Percentiles rank a stretch among this genome's conserved stretches.
These are phyloP conservation scores for Turnix velox DNA, from an alignment of 2,113 vertebrate genomes.

Conservation along the genomic window DNA sequence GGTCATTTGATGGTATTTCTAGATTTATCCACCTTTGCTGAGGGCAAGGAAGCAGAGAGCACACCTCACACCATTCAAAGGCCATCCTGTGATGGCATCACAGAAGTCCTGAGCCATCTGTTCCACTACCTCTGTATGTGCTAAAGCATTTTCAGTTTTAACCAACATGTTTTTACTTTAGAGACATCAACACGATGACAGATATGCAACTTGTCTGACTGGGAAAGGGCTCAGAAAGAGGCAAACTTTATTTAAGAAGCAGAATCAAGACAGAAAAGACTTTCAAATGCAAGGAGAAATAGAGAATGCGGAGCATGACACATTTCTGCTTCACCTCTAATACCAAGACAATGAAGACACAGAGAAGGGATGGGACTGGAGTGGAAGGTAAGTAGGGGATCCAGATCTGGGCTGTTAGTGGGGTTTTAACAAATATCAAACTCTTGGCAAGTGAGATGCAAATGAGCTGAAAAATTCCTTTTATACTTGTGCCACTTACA, in stretches of 20 bases:
- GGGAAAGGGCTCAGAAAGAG: not conserved
- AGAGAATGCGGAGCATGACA: not conserved
- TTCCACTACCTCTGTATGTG: not conserved
- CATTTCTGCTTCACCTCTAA: not conserved
- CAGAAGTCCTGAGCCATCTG: not conserved
- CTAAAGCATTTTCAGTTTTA: not conserved
- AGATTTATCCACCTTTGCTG: not conserved
- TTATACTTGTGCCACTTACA: not conserved
- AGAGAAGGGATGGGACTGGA: not conserved
- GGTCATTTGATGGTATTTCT: rapidly evolving
- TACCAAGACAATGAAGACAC: not conserved
- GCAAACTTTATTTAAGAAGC: not conserved
- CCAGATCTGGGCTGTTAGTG: too few species aligned
- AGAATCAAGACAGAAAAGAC: not conserved
- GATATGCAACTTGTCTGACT: not conserved
- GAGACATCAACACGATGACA: not conserved
- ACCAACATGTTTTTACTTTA: not conserved
- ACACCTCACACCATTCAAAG: not conserved
- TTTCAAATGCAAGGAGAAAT: not conserved
- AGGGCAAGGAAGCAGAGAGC: not conserved
- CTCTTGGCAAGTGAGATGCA: not conserved
- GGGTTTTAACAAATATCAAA: not conserved
- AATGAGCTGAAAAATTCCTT: not conserved
- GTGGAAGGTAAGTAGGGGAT: not conserved
- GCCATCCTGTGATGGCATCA: not conserved